phyloP scores from a whole-genome alignment of 1,140 invertebrate species.

The Babylonia areolata region DNA sequence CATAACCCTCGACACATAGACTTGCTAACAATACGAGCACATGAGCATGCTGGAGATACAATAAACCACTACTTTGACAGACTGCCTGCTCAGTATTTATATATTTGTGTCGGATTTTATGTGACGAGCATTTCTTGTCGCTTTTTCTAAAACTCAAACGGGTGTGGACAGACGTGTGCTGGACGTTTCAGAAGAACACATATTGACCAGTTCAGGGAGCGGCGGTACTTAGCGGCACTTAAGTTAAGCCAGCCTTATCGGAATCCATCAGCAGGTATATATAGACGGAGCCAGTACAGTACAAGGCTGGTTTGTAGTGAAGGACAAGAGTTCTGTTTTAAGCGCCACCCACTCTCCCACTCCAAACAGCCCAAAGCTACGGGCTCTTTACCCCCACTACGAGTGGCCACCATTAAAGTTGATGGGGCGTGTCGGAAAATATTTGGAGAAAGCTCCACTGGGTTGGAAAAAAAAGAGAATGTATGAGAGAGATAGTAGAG shows the following conservation, averaged over 20 bases:
- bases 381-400: too few relatives aligned
- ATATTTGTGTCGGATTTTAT: too few relatives aligned
- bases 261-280: not conserved
- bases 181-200: not conserved
- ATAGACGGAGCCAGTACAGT: not conserved
- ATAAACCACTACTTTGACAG: too few relatives aligned
- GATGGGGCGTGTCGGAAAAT: constrained; percentile 6
- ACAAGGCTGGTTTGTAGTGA: not conserved
- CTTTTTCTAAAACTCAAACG: not conserved
- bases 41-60: too few relatives aligned
- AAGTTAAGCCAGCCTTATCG: not conserved
- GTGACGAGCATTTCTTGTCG: too few relatives aligned
- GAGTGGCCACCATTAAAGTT: not conserved
- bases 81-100: too few relatives aligned
- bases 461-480: not conserved
- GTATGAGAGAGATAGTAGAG: not conserved
- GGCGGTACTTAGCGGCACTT: not conserved
- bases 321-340: not conserved
- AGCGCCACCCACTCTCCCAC: too few relatives aligned
- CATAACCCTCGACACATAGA: too few relatives aligned
- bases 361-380: too few relatives aligned
- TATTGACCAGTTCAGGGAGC: not conserved
- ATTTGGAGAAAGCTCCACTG: not conserved
- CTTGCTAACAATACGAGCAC: too few relatives aligned
- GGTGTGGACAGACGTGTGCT: not conserved